Percentiles rank a stretch among this genome's conserved stretches.
Conservation (phyloP, 2,113 vertebrate species). For the Herpetotheres cachinnans region DNA sequence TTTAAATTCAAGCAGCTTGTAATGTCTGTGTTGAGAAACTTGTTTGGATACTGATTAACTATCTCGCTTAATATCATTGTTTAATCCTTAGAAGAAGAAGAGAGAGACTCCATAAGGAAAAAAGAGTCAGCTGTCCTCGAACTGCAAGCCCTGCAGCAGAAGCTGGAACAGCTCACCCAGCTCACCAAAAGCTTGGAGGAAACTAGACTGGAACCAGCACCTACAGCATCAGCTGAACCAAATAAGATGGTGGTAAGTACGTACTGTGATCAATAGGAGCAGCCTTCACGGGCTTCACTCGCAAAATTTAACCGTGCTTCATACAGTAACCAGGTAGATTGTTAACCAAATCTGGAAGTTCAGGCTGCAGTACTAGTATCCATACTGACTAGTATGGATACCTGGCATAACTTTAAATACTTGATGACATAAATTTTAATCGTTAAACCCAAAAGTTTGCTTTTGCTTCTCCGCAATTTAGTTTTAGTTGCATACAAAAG, state of each 20-base stretch:
- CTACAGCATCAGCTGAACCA: background rate
- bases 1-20: background rate
- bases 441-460: background rate
- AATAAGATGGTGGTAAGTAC: background rate
- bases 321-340: background rate
- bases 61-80: background rate
- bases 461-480: background rate
- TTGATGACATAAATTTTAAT: background rate
- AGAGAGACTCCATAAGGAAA: slow-evolving; percentile 61
- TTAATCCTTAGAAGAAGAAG: slow-evolving; percentile 64
- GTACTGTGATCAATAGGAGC: background rate
- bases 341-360: background rate
- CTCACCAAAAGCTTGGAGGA: slow-evolving; percentile 60
- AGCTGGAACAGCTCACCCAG: slow-evolving; percentile 75
- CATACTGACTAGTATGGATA: background rate
- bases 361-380: background rate
- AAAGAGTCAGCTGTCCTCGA: slow-evolving; percentile 74
- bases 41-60: background rate
- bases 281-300: background rate
- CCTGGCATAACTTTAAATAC: background rate
- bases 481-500: background rate
- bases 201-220: background rate
- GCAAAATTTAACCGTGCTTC: background rate
- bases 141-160: slow-evolving; percentile 73
- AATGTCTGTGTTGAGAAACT: background rate